These are phyloP conservation scores for Campaea margaritaria DNA, from an alignment of 2,888 invertebrate genomes.

Conservation along the genomic window DNA sequence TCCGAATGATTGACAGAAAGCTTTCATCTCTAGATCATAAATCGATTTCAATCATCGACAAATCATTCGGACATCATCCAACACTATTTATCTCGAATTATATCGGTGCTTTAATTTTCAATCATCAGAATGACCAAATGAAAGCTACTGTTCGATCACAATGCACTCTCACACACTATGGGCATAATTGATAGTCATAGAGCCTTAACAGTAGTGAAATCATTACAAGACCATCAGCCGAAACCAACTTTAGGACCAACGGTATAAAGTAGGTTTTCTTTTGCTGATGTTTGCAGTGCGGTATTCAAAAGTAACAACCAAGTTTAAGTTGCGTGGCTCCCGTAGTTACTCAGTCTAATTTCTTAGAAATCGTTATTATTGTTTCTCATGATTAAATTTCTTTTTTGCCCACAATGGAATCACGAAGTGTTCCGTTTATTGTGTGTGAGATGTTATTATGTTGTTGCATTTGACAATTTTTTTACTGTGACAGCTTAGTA, in stretches of 20 bases:
- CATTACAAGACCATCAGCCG: conserved; percentile 46
- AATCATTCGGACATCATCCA: conserved; percentile 44
- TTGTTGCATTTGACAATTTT: conserved; percentile 60
- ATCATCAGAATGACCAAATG: conserved; percentile 75
- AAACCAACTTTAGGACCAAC: conserved; percentile 44
- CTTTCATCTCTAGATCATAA: conserved; percentile 9
- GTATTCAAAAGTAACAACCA: conserved; percentile 75
- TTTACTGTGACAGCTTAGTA: conserved; percentile 40
- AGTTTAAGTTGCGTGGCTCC: conserved; percentile 83
- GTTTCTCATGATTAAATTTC: conserved; percentile 85
- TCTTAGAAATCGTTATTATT: conserved; percentile 82
- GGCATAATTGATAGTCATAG: conserved; percentile 84
- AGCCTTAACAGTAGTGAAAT: conserved; percentile 82
- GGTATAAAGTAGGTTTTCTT: conserved; percentile 48
- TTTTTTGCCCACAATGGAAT: conserved; percentile 80
- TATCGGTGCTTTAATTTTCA: conserved; percentile 85
- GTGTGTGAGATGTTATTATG: conserved; percentile 64
- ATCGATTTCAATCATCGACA: conserved; percentile 27
- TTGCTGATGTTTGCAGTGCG: conserved; percentile 41
- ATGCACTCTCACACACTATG: conserved; percentile 79
- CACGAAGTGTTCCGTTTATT: conserved; percentile 71
- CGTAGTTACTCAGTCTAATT: conserved; percentile 83
- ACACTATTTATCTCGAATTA: conserved; percentile 78
- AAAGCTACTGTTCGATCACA: conserved; percentile 83
- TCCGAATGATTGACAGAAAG: not conserved